Evolutionary conservation across 2,113 vertebrate genomes (phyloP), one percentile per base, ranked within the genome.

Genomic region (Phrynosoma platyrhinos): DNA sequence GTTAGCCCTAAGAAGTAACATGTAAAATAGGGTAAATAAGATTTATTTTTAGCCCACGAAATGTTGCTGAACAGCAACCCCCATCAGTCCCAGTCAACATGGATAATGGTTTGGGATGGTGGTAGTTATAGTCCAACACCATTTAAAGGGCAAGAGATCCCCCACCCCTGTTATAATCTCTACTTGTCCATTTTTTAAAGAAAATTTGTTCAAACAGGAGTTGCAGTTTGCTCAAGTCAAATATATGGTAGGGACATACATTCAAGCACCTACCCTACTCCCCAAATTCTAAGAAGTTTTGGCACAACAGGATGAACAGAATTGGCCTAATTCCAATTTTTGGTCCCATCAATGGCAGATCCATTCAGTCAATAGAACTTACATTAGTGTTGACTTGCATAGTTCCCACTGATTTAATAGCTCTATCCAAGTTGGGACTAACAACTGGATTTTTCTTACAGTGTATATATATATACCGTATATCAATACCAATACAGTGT

Each of bases 161-260:
- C 20, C 16, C 42, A 69, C 40, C 66, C 18, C 25, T 36, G 21
- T 32, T 82, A 62, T 36, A 82, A 0, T 9, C 27, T 40, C 47
- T 27, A 0, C 74, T 0, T 0, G n/a, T n/a, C n/a, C n/a, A 40
- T 5, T 0, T n/a, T 4, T 72, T 77, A 40, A 64, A 81, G 30
- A 74, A 25, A 87, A 69, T 53, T 58, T 77, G 47, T 0, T 90
- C 52, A 89, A 64, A 53, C 0, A 0, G 40, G 0, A 0, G 75
- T 36, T 36, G 66, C 87, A 42, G 18, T 10, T n/a, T n/a, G 53
- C 36, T 53, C 69, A 64, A 55, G 40, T 23, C 7, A 23, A 55
- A 62, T 32, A 20, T 40, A 16, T 40, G 20, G 3, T 30, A 62
- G 2, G 30, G 6, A 16, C 30, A 6, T 18, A 5, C 47, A 52